Percentiles rank a stretch among this genome's conserved stretches.
Conservation (phyloP, 2,113 vertebrate genomes). For the Callorhinus ursinus region DNA sequence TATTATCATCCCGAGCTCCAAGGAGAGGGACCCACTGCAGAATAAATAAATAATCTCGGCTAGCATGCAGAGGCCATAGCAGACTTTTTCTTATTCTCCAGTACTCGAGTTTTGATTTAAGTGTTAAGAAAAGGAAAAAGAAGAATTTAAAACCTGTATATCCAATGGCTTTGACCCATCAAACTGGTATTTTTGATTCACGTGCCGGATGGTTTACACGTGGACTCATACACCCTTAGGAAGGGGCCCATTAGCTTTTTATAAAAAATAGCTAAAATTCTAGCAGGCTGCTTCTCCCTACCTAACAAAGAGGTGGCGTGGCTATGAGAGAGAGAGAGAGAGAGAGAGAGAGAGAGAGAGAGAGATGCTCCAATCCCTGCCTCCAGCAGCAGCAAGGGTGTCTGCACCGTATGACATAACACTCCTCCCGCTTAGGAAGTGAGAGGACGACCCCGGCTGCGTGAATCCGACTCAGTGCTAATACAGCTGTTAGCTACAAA, state of each 20-base stretch:
- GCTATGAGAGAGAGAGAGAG: slow-evolving; percentile 59
- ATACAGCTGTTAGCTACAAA: slow-evolving; percentile 88
- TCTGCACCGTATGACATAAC: slow-evolving; percentile 71
- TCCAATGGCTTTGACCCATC: not conserved
- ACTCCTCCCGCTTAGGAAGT: slow-evolving; percentile 83
- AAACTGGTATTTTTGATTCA: slow-evolving; percentile 1
- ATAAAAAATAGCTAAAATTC: not conserved
- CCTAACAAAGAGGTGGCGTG: not conserved
- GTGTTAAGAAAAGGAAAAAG: not conserved
- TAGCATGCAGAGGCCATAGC: not conserved
- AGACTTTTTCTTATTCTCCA: not conserved
- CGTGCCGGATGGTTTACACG: not conserved
- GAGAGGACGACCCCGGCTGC: slow-evolving; percentile 85
- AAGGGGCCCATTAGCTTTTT: not conserved
- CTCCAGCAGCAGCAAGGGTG: slow-evolving; percentile 58
- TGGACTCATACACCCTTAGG: not conserved
- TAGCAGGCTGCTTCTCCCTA: not conserved
- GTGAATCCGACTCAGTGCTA: slow-evolving; percentile 85
- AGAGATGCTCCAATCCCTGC: slow-evolving; percentile 68
- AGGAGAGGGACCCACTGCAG: not conserved
- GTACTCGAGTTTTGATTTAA: not conserved
- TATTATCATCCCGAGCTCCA: not conserved
- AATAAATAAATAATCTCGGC: not conserved
- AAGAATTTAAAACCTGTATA: not conserved
- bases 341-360: slow-evolving; percentile 39